Conservation (phyloP, 2,797 vertebrate species). For the Siniperca obscura region DNA sequence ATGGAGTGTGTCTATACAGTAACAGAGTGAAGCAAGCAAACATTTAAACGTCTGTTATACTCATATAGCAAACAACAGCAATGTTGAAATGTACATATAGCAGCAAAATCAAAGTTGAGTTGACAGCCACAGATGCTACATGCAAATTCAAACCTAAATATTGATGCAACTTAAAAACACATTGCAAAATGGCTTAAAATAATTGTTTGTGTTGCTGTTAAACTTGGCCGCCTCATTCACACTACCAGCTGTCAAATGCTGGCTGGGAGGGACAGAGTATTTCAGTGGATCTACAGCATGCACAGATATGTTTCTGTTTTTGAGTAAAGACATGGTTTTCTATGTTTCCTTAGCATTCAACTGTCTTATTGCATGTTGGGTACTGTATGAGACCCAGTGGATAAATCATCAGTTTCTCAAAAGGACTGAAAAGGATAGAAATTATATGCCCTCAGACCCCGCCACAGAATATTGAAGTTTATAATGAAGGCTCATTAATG, state of each 20-base stretch:
- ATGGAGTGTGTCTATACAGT: neutral
- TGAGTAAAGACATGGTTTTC: neutral
- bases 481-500: slow-evolving; percentile 59
- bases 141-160: slow-evolving; percentile 26
- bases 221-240: slow-evolving; percentile 20
- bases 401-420: slow-evolving; percentile 43
- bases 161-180: slow-evolving; percentile 12
- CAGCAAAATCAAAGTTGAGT: neutral
- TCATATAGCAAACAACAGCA: neutral
- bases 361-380: slow-evolving; percentile 15
- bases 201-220: slow-evolving; percentile 31
- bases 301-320: slow-evolving; percentile 6
- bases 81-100: neutral
- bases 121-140: slow-evolving; percentile 10
- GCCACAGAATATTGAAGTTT: slow-evolving; percentile 25
- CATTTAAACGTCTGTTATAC: slow-evolving; percentile 1
- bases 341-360: neutral
- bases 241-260: slow-evolving; percentile 29
- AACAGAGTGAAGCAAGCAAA: slow-evolving; percentile 5
- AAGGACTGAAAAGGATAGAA: slow-evolving; percentile 15
- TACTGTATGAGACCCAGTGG: neutral
- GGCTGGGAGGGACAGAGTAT: neutral
- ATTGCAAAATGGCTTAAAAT: slow-evolving; percentile 6
- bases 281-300: slow-evolving; percentile 5
- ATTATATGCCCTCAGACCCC: slow-evolving; percentile 13